phyloP scores from a whole-genome alignment of 2,797 vertebrate genomes.

The Manis javanica region DNA sequence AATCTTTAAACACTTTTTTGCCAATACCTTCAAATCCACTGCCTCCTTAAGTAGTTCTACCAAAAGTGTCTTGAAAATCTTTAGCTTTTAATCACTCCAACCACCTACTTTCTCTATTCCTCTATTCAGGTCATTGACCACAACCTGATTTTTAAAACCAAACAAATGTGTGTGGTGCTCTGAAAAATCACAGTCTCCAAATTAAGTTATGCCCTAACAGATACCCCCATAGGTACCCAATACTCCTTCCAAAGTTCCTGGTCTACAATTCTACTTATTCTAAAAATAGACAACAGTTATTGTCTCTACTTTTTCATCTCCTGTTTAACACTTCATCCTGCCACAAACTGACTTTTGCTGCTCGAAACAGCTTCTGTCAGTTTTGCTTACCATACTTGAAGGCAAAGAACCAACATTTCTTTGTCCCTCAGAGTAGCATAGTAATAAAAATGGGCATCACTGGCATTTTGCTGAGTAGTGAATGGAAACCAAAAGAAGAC shows the following conservation, averaged over 20 bases:
- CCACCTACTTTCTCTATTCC: neutral
- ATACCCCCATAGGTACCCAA: neutral
- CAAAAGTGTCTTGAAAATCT: neutral
- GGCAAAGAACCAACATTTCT: neutral
- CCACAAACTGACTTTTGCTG: neutral
- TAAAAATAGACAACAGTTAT: neutral
- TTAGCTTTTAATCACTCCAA: slow-evolving; percentile 34
- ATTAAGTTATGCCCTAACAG: neutral
- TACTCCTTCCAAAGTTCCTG: neutral
- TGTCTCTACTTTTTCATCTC: neutral
- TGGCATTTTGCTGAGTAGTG: neutral
- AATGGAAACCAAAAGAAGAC: neutral
- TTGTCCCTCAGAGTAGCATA: neutral
- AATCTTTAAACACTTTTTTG: slow-evolving; percentile 20
- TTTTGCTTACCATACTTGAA: neutral
- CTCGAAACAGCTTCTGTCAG: neutral
- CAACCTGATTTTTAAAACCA: neutral
- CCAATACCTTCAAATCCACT: slow-evolving; percentile 14
- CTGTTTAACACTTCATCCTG: neutral
- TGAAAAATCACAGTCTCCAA: neutral
- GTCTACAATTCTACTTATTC: neutral
- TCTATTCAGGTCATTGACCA: neutral
- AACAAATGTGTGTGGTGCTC: neutral
- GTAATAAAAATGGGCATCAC: neutral
- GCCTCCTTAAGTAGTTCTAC: neutral